These are phyloP conservation scores for Pangasius macronema DNA, from an alignment of 2,797 vertebrate genomes.

Conservation along the genomic window DNA sequence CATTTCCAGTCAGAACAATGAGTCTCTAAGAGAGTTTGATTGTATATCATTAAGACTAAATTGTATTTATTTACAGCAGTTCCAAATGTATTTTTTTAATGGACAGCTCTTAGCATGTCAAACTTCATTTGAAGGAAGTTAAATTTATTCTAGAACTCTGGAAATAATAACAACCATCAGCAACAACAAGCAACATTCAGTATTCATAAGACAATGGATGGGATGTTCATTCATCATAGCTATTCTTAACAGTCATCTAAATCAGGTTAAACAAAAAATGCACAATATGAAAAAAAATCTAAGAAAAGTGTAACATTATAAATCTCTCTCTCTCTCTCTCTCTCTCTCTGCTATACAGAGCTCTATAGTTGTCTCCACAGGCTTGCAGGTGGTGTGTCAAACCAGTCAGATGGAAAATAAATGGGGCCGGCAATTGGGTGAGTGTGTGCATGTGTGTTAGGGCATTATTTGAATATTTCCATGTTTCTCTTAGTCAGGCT, in stretches of 20 bases:
- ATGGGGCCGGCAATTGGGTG: constrained; percentile 37
- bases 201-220: not conserved
- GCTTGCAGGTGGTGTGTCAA: constrained; percentile 74
- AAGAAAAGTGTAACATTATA: not conserved
- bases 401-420: constrained; percentile 51
- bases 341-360: constrained; percentile 57
- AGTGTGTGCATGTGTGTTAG: constrained; percentile 42
- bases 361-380: constrained; percentile 67
- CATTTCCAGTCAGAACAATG: constrained; percentile 40
- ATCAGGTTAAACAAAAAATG: constrained; percentile 17
- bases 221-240: not conserved
- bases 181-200: not conserved
- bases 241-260: not conserved
- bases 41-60: constrained; percentile 42
- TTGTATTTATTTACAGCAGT: constrained; percentile 41
- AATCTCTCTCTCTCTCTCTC: constrained; percentile 54
- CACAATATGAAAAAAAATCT: constrained; percentile 1
- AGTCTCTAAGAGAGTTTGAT: constrained; percentile 29
- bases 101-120: constrained; percentile 33
- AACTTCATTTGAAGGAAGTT: constrained; percentile 11
- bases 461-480: constrained; percentile 35
- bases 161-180: not conserved
- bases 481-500: constrained; percentile 28
- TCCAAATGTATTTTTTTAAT: constrained; percentile 16
- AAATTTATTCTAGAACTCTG: not conserved